Percentiles rank a stretch among this genome's conserved stretches.
Evolutionary conservation across 2,888 invertebrate genomes (phyloP).

Genomic region (Eulithis testata): DNA sequence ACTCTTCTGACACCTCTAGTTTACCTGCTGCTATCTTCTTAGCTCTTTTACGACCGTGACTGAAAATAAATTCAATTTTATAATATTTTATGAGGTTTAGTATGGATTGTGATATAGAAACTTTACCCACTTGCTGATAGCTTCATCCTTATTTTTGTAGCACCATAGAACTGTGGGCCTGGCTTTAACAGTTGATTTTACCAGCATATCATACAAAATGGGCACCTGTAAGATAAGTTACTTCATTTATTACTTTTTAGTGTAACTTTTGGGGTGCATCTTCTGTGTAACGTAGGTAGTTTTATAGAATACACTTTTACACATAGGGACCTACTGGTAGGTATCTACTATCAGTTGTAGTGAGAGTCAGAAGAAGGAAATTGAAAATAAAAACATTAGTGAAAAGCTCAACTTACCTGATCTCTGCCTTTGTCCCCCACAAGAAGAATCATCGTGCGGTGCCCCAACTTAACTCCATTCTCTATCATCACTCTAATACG

Average conservation of each 20-base stretch:
- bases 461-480: slow-evolving; percentile 96
- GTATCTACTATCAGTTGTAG: not conserved
- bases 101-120: not conserved
- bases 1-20: slow-evolving; percentile 95
- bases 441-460: slow-evolving; percentile 96
- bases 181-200: slow-evolving; percentile 96
- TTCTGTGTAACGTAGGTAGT: not conserved
- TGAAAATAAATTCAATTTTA: slow-evolving; percentile 55
- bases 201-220: slow-evolving; percentile 98
- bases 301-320: not conserved
- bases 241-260: not conserved
- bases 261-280: not conserved
- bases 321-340: too few relatives aligned
- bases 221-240: slow-evolving; percentile 88
- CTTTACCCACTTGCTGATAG: slow-evolving; percentile 90
- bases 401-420: slow-evolving; percentile 86
- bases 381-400: slow-evolving; percentile 1
- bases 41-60: slow-evolving; percentile 97
- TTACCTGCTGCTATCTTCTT: slow-evolving; percentile 96
- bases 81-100: not conserved
- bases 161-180: slow-evolving; percentile 99
- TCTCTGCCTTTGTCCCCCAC: slow-evolving; percentile 98
- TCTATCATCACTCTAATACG: slow-evolving; percentile 97
- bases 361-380: not conserved
- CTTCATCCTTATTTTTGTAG: slow-evolving; percentile 96